phyloP scores from a whole-genome alignment of 2,113 vertebrate species.

The Prolemur simus region DNA sequence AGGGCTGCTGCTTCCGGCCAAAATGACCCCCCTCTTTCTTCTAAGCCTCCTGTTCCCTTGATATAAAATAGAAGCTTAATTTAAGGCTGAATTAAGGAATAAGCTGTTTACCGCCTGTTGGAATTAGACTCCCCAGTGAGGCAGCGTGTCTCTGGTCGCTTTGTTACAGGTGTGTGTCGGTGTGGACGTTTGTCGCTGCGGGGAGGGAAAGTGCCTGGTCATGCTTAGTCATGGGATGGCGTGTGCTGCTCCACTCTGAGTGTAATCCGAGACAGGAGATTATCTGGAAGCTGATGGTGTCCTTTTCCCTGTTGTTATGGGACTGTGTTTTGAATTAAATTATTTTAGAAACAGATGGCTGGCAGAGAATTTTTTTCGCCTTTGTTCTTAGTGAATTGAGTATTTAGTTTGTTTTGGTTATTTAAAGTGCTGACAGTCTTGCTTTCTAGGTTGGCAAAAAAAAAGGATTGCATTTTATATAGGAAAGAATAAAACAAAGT shows the following conservation, averaged over 20 bases:
- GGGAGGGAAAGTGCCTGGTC: constrained; percentile 13
- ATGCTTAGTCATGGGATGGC: constrained; percentile 54
- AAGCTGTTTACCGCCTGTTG: neutral
- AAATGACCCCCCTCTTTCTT: neutral
- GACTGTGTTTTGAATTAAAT: constrained; percentile 67
- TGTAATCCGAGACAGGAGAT: constrained; percentile 56
- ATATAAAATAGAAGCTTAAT: constrained; percentile 12
- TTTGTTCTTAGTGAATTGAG: constrained; percentile 58
- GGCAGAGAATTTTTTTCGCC: neutral
- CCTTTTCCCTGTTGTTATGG: constrained; percentile 61
- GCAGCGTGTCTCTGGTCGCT: neutral
- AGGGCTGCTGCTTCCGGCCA: neutral
- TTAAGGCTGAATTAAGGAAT: constrained; percentile 32
- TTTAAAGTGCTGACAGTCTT: constrained; percentile 7
- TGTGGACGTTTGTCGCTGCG: neutral
- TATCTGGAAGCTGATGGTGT: constrained; percentile 47
- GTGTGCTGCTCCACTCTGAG: neutral
- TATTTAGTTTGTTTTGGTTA: constrained; percentile 59
- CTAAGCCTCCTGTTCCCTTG: neutral
- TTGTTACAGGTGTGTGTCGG: neutral
- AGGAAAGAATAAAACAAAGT: neutral
- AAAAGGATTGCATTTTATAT: neutral
- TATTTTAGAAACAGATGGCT: constrained; percentile 47
- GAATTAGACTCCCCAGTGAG: neutral
- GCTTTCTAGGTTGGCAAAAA: constrained; percentile 46